Evolutionary conservation across 2,113 vertebrate genomes (phyloP), one percentile per base, ranked within the genome.

Genomic region (Regulus satrapa): DNA sequence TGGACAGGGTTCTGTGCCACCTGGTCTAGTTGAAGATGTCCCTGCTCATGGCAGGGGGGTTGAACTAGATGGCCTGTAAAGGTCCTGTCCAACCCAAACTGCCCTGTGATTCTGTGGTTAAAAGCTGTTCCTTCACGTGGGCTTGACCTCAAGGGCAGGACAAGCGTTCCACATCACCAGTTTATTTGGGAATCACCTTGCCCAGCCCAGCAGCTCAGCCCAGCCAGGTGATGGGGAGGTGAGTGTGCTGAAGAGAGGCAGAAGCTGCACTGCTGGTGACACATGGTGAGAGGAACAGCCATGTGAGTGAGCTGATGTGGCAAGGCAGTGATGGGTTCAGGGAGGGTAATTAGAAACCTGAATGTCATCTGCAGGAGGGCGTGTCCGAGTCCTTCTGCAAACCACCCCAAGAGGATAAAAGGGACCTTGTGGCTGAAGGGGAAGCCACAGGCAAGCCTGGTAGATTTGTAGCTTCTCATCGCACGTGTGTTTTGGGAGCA

Each of bases 391-490:
- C 61, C 1, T 68, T 68, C 69, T 72, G 9, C 36, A 94, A 96
- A 92, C 91, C 77, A 62, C 49, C 34, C 55, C 38, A 26, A 62
- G 78, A n/a, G 80, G 51, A 67, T 92, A 86, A 93, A 94, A 92
- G 51, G 24, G 74, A 51, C 49, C 38, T 94, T 93, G 87, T 93
- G 96, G 89, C 91, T 77, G 78, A 89, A 83, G 52, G 52, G 41
- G 32, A 95, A 95, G 91, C 89, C 93, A 64, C 84, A 89, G 49
- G 32, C 46, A 81, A 85, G 86, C 45, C 66, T 58, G 43, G 40
- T 38, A 56, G 73, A 66, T 82, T 81, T 56, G 11, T 2, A 32
- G 66, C 48, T 88, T 92, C 36, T 66, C 74, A 43, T 78, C 2
- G 18, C 8, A 5, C 9, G 1, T 48, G 36, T 54, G 21, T 54